Evolutionary conservation across 2,888 invertebrate species (phyloP).

Genomic region (Stenotaenia linearis): DNA sequence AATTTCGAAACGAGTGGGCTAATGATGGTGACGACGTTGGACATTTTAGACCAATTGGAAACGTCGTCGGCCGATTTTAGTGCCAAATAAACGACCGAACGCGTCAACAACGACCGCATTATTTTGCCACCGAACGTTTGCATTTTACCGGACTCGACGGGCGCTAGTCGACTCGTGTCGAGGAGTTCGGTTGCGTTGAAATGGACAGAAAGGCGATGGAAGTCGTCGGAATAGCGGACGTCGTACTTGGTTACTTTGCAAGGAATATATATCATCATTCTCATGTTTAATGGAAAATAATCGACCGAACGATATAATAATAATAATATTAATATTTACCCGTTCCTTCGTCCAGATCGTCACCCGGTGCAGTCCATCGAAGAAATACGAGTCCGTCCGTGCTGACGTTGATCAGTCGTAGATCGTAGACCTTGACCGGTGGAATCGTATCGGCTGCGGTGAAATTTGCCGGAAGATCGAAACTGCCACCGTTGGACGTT

Average conservation of each 20-base stretch:
- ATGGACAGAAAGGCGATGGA: neutral
- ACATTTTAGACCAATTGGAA: neutral
- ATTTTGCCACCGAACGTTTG: neutral
- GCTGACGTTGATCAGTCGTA: neutral
- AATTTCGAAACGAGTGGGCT: neutral
- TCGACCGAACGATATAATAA: no score
- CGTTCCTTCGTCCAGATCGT: conserved; percentile 33
- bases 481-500: neutral
- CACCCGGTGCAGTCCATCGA: conserved; percentile 34
- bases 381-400: neutral
- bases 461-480: neutral
- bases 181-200: neutral
- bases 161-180: no score
- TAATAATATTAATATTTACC: no score
- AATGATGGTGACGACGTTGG: neutral
- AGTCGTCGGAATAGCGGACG: neutral
- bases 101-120: neutral
- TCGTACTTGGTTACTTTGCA: neutral
- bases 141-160: neutral
- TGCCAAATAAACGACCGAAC: neutral
- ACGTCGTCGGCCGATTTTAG: neutral
- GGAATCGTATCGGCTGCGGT: neutral
- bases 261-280: neutral
- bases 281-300: no score
- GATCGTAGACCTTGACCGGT: conserved; percentile 21